Percentiles rank a stretch among this genome's conserved stretches.
Conservation (phyloP, 53 echinoderm and acorn worm genomes). For the Antedon mediterranea region DNA sequence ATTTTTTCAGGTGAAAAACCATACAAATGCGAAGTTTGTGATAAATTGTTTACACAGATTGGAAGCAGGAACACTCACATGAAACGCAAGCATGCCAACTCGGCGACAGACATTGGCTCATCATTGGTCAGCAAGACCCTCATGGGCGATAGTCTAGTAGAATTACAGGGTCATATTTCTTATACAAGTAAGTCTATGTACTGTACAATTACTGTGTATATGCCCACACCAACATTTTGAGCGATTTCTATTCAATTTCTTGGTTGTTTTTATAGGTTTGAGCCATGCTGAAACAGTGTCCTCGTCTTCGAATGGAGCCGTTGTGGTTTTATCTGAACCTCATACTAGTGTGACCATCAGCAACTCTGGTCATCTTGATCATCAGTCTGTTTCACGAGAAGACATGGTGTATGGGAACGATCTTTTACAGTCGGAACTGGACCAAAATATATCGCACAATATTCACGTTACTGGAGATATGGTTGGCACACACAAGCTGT, state of each 20-base stretch:
- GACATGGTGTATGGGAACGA: conserved; percentile 59
- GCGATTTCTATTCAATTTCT: too few relatives aligned
- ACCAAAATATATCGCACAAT: conserved; percentile 33
- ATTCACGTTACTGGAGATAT: conserved; percentile 15
- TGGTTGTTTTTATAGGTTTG: conserved; percentile 28
- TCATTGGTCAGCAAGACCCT: background rate
- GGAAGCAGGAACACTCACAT: conserved; percentile 86
- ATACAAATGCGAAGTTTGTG: conserved; percentile 81
- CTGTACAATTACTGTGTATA: too few relatives aligned
- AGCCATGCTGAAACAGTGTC: conserved; percentile 34
- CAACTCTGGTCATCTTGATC: conserved; percentile 10
- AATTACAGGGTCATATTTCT: background rate
- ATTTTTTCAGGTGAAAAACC: conserved; percentile 59
- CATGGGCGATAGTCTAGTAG: background rate
- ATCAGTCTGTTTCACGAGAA: conserved; percentile 20
- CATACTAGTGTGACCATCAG: conserved; percentile 51
- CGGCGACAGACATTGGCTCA: background rate
- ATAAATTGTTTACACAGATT: conserved; percentile 75
- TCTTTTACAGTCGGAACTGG: conserved; percentile 67
- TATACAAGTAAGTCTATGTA: background rate
- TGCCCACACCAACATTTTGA: too few relatives aligned
- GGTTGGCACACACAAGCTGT: conserved; percentile 15
- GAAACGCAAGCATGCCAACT: conserved; percentile 37
- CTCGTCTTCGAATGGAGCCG: conserved; percentile 28
- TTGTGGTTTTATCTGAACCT: conserved; percentile 52